Base-by-base conservation (phyloP, 2,888 invertebrate genomes). In the Microplitis deprimator region DNA sequence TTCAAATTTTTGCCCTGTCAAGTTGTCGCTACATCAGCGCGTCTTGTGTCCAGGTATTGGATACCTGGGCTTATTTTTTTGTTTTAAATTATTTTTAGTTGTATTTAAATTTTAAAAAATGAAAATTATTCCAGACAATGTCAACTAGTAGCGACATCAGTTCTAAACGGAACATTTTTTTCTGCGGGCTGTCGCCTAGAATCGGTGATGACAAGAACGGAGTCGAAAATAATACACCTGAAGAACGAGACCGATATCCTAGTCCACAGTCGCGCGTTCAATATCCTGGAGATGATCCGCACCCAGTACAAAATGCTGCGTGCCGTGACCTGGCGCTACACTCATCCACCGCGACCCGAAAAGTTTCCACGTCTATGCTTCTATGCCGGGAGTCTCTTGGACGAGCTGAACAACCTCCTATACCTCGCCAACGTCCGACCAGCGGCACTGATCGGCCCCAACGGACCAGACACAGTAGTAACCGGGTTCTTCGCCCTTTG, bases 271-370 rank as follows among this genome's bases (percentile, higher is more conserved):
- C 83, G 80, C 71, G 82, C 83, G 0, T 83, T 84, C 41, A 84
- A 88, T 71, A 76, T 82, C 39, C 79, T 89, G 65, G 87, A 89
- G 70, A 5, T 87, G 10, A 82, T 89, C 20, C 84, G 79, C 38
- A 78, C 83, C 1, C 88, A 89, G 68, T 89, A 88, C 79, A 84
- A 86, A 17, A 83, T 89, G 85, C 77, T 89, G 13, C 83, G 85
- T 13, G 89, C 89, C 1, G 88, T 88, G 1, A 88, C 88, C 0
- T 89, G 89, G 89, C 82, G 89, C 38, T 89, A 89, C 79, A 89
- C 89, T 0, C 88, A 89, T 77, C 88, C 89, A 5, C 84, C 84
- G 4, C 82, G 79, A 10, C 73, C 81, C 8, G 84, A 83, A 5
- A 83, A 81, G 74, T 84, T 84, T 79, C 72, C 83, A 61, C 79